Evolutionary conservation across 1,140 invertebrate species (phyloP), one percentile per base, ranked within the genome.

Genomic region (Dufourea novaeangliae): DNA sequence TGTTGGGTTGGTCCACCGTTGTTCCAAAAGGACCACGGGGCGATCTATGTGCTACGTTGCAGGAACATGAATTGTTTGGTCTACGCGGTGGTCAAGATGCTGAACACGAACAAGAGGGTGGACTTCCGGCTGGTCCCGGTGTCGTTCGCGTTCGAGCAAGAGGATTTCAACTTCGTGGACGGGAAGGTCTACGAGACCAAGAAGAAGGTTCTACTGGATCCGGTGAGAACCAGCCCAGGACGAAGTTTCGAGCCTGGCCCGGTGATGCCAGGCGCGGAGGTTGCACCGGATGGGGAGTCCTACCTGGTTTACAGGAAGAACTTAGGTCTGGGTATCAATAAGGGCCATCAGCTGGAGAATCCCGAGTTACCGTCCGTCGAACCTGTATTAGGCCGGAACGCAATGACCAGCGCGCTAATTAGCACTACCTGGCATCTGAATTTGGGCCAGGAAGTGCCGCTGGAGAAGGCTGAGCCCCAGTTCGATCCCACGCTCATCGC

Each of bases 1-100:
- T 87, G 88, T 12, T 89, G 88, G 86, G 87, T 87, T 10, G 91
- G 91, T 2, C 88, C 89, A 52, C 92, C 92, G 0, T 37, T 92
- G 1, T 92, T 92, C 67, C 7, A 73, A 0, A 87, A 78, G 22
- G 83, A 91, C 52, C 85, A 79, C 27, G 89, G 90, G 0, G 90
- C 91, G 0, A 83, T 89, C 37, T 92, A 92, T 32, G 85, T 86
- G 7, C 81, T 93, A 1, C 84, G 91, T 11, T 92, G 91, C 73
- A 84, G 72, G 52, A 90, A 91, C 73, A 74, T 89, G 1, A 79
- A 80, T 32, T 73, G 78, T 11, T 25, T 92, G 0, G 37, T 91
- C 0, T 93, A 92, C 46, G 86, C 75, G 0, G 27, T 92, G 1
- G 85, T 84, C 0, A 92, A 90, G 54, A 92, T 92, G 20, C 61